These are phyloP conservation scores for Lycocerus yunnanus DNA, from an alignment of 2,888 invertebrate species.

Conservation along the genomic window DNA sequence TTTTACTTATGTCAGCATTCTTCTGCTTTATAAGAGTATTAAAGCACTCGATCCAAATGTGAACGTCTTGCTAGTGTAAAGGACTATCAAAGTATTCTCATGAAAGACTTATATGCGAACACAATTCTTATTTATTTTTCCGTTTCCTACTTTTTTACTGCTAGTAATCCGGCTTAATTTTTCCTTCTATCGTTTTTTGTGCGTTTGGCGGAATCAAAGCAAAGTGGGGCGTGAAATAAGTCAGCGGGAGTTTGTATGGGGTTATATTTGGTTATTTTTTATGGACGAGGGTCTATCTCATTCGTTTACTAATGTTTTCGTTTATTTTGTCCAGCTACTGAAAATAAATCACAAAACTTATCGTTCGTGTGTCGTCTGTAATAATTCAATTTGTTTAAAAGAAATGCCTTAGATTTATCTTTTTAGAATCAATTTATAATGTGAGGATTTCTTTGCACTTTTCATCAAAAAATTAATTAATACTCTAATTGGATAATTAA, in stretches of 20 bases:
- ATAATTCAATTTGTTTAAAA: background rate
- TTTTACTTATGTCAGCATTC: constrained; percentile 24
- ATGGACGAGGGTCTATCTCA: constrained; percentile 25
- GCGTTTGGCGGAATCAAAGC: constrained; percentile 29
- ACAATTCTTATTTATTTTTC: constrained; percentile 55
- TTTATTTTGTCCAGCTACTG: constrained; percentile 27
- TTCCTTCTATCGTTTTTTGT: constrained; percentile 40
- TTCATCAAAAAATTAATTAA: too few species aligned
- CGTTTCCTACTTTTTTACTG: constrained; percentile 50
- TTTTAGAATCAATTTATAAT: background rate
- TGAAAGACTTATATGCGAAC: constrained; percentile 30
- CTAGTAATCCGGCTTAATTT: constrained; percentile 54
- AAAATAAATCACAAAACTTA: constrained; percentile 29
- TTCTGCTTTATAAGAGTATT: constrained; percentile 11
- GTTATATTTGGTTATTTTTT: constrained; percentile 31
- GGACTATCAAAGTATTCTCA: constrained; percentile 9
- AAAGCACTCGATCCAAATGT: constrained; percentile 27
- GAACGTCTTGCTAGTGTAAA: constrained; percentile 21
- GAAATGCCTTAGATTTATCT: background rate
- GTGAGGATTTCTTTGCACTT: too few species aligned
- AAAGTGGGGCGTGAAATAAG: constrained; percentile 34
- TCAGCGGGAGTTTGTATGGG: constrained; percentile 26
- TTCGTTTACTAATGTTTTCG: constrained; percentile 29
- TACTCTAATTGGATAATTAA: too few species aligned
- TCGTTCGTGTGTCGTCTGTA: constrained; percentile 15